Percentiles rank a stretch among this genome's conserved stretches.
phyloP scores from a whole-genome alignment of 92 coral and sea anemone genomes.

The Ricordea florida region DNA sequence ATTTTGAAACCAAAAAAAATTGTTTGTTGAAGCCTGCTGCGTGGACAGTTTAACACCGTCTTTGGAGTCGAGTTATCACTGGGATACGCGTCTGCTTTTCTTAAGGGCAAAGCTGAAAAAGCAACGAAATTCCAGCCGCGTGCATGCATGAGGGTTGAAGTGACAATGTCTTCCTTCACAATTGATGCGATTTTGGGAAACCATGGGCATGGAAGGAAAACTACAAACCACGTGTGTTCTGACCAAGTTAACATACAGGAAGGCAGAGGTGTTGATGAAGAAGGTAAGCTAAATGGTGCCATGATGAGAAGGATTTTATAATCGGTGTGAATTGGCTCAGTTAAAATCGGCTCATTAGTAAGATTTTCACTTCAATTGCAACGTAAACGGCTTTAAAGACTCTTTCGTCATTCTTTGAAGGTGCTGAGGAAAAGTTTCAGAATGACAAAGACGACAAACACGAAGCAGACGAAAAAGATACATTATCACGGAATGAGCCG shows the following conservation, averaged over 20 bases:
- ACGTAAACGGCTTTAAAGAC: too few species aligned
- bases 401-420: not conserved
- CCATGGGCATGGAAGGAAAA: not conserved
- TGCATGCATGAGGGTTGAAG: too few species aligned
- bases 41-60: not conserved
- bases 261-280: not conserved
- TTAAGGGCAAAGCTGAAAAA: not conserved
- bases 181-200: conserved; percentile 65
- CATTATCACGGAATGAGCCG: conserved; percentile 26
- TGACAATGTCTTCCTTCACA: conserved; percentile 66
- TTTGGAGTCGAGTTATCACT: not conserved
- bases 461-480: not conserved
- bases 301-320: too few species aligned
- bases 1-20: not conserved
- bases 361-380: not conserved
- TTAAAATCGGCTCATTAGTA: not conserved
- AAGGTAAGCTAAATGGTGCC: too few species aligned
- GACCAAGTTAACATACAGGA: too few species aligned
- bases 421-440: not conserved
- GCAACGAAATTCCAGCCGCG: not conserved
- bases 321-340: too few species aligned
- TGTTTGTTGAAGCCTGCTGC: not conserved
- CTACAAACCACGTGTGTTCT: too few species aligned
- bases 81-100: not conserved
- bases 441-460: not conserved